phyloP scores from a whole-genome alignment of 2,888 invertebrate genomes.

The Catonia carolina region DNA sequence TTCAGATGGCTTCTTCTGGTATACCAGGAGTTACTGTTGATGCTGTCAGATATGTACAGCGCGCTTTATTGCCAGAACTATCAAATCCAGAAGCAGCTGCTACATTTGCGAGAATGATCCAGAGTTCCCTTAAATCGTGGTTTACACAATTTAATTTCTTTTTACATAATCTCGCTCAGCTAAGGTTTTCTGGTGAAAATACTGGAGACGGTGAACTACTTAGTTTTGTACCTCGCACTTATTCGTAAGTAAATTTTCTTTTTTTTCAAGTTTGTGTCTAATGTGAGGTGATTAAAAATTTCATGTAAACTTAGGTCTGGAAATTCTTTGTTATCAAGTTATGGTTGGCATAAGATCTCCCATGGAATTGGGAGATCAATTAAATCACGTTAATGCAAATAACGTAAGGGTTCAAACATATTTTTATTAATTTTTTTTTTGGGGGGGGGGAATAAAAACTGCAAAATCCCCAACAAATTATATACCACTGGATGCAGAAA shows the following conservation, averaged over 20 bases:
- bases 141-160: conserved; percentile 98
- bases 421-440: no score
- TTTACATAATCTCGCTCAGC: conserved; percentile 91
- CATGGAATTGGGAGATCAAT: no score
- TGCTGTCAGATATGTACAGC: conserved; percentile 87
- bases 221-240: conserved; percentile 89
- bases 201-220: conserved; percentile 66
- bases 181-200: conserved; percentile 85
- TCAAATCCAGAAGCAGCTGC: conserved; percentile 94
- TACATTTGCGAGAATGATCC: conserved; percentile 92
- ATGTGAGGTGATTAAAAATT: no score
- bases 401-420: no score
- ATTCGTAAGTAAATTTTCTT: conserved; percentile 61
- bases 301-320: no score
- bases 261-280: no score
- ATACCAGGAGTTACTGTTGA: conserved; percentile 87
- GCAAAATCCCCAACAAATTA: no score
- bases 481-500: no score
- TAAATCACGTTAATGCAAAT: no score
- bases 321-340: no score
- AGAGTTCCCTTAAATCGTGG: conserved; percentile 85
- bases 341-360: no score
- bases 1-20: conserved; percentile 83
- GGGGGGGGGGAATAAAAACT: no score
- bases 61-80: conserved; percentile 77